A percentile compares a stretch with the other conserved stretches of the same genome.
These are phyloP conservation scores for Anolis apletophallus DNA, from an alignment of 2,797 vertebrate genomes.

Conservation along the genomic window DNA sequence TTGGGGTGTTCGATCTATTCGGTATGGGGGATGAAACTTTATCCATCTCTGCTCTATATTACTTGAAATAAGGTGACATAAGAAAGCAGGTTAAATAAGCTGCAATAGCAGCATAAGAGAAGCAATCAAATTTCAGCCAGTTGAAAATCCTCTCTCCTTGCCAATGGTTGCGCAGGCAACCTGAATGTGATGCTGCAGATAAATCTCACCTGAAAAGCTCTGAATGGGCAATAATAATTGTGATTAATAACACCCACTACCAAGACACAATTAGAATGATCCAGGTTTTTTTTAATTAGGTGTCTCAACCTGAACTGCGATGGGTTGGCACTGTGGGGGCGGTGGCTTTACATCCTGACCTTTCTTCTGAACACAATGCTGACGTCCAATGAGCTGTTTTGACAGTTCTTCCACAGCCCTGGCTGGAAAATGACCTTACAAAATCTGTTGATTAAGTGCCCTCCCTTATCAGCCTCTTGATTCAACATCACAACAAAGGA, in stretches of 20 bases:
- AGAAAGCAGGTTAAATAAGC: no score
- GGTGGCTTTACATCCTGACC: not conserved
- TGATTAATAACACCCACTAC: not conserved
- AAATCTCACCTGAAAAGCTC: not conserved
- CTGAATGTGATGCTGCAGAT: not conserved
- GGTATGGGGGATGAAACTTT: no score
- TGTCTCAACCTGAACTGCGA: not conserved
- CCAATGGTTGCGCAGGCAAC: not conserved
- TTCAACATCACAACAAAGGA: constrained; percentile 47
- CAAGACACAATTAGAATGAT: not conserved
- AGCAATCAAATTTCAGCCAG: not conserved
- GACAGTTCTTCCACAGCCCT: not conserved
- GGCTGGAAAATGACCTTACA: constrained; percentile 27
- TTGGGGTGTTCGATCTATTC: no score
- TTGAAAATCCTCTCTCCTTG: not conserved
- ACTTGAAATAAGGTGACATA: no score
- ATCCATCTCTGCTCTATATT: no score
- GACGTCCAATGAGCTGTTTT: not conserved
- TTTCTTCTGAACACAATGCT: not conserved
- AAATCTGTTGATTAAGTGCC: constrained; percentile 52
- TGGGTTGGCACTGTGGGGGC: not conserved
- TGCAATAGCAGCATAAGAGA: not conserved
- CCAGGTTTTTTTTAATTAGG: not conserved
- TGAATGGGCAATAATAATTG: not conserved
- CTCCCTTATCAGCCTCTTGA: constrained; percentile 42